A percentile compares a stretch with the other conserved stretches of the same genome.
These are phyloP conservation scores for Clivina fossor DNA, from an alignment of 2,888 invertebrate species.

Conservation along the genomic window DNA sequence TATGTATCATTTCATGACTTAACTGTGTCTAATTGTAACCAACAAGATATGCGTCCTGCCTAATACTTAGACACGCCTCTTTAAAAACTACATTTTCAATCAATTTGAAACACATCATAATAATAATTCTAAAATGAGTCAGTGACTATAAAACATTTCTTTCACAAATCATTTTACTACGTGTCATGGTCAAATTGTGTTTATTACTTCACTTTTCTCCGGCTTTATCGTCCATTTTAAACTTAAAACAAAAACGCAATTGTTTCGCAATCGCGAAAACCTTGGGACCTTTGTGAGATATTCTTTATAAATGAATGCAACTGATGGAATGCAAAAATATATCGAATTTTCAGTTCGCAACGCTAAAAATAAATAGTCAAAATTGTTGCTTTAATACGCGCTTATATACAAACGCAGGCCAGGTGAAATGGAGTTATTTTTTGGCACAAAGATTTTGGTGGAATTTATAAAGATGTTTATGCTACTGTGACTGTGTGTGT, in stretches of 20 bases:
- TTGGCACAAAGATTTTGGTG: neutral
- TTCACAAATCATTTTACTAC: neutral
- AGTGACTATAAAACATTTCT: constrained; percentile 15
- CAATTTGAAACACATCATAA: too few relatives aligned
- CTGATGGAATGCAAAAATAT: constrained; percentile 24
- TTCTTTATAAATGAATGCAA: constrained; percentile 27
- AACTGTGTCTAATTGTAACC: too few relatives aligned
- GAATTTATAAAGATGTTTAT: neutral
- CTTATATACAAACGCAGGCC: constrained; percentile 11
- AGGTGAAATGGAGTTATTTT: constrained; percentile 13
- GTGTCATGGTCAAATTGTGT: constrained; percentile 3
- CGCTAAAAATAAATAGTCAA: constrained; percentile 20
- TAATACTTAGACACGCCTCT: too few relatives aligned
- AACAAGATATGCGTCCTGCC: too few relatives aligned
- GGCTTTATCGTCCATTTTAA: constrained; percentile 9
- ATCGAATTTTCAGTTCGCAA: constrained; percentile 17
- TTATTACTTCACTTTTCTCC: neutral
- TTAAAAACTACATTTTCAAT: too few relatives aligned
- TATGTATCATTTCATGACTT: too few relatives aligned
- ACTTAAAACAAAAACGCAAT: constrained; percentile 27
- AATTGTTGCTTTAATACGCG: too few relatives aligned
- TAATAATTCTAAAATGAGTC: constrained; percentile 7
- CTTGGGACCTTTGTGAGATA: constrained; percentile 14
- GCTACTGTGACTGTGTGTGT: neutral
- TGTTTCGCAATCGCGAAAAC: constrained; percentile 11